Base-by-base conservation (phyloP, 1,140 invertebrate species). In the Drosophila simulans region DNA sequence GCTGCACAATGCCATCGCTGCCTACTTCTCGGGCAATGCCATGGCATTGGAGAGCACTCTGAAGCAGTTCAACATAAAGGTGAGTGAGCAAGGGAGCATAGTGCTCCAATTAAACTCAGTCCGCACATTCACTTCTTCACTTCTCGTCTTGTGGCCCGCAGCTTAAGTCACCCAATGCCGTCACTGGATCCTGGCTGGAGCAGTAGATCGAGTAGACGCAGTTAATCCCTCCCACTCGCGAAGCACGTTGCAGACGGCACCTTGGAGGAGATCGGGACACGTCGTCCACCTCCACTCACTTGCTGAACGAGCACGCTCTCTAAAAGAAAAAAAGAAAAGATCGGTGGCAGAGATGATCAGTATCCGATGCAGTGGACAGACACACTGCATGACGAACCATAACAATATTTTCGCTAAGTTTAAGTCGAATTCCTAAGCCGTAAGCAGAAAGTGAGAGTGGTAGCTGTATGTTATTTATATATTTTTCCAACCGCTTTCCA, bases 1-100 rank as follows among this genome's bases (percentile, higher is more conserved):
- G 73, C 98, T 99, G 93, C 98, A 99, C 93, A 99, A 99, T 93
- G 98, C 98, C 5, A 95, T 99, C 15, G 97, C 98, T 40, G 97
- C 98, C 2, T 99, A 99, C 93, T 99, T 99, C 93, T 98, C 97
- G 86, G 98, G 98, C 27, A 99, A 99, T 93, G 97, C 98, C 92
- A 95, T 96, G 79, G 96, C 97, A 53, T 93, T 99, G 57, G 98
- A 99, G 91, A 96, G 97, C 12, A 98, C 98, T n/a, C 93, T 99
- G 51, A 98, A 98, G 89, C 98, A 99, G 93, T 99, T 99, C 93
- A 98, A 97, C 93, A 97, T 98, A 82, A 97, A 97, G 80, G 91
- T 89, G 17, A 56, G 46, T 13, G 2, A 22, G 20, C 20, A 22
- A 17, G 15, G n/a, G 7, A n/a, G 3, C 3, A 13, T 8, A 31